Evolutionary conservation across 2,888 invertebrate species (phyloP).

Genomic region (Campaea margaritaria): DNA sequence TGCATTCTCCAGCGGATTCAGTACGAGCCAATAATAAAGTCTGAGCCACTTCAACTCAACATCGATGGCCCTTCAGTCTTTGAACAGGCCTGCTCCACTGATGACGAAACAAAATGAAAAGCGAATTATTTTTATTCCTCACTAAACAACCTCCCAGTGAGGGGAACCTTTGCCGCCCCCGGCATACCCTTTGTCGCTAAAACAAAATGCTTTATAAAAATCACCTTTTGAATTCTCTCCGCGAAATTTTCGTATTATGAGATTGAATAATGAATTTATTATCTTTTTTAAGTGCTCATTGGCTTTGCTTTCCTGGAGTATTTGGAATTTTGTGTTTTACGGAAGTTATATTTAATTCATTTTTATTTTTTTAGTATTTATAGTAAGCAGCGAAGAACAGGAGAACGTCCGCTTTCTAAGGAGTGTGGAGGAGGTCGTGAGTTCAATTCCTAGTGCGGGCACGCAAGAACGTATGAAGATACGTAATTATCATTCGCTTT

Average conservation of each 20-base stretch:
- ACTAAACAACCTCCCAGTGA: conserved; percentile 61
- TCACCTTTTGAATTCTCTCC: conserved; percentile 54
- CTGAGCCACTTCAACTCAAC: conserved; percentile 69
- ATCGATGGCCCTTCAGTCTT: conserved; percentile 75
- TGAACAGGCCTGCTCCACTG: conserved; percentile 66
- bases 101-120: conserved; percentile 76
- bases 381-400: too few relatives aligned
- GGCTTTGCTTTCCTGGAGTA: conserved; percentile 3
- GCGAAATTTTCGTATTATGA: conserved; percentile 32
- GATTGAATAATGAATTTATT: conserved; percentile 41
- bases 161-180: conserved; percentile 57
- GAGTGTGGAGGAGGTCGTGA: too few relatives aligned
- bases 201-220: conserved; percentile 64
- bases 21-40: conserved; percentile 80
- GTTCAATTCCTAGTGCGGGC: too few relatives aligned
- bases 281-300: conserved; percentile 29
- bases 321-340: background rate
- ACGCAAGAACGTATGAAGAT: too few relatives aligned
- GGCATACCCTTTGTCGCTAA: conserved; percentile 60
- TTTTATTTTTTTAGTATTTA: background rate
- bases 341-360: conserved; percentile 1
- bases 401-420: too few relatives aligned
- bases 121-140: conserved; percentile 76
- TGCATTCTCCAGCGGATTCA: conserved; percentile 67
- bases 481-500: too few relatives aligned